phyloP scores from a whole-genome alignment of 2,797 vertebrate genomes.

The Poecilia gillii region DNA sequence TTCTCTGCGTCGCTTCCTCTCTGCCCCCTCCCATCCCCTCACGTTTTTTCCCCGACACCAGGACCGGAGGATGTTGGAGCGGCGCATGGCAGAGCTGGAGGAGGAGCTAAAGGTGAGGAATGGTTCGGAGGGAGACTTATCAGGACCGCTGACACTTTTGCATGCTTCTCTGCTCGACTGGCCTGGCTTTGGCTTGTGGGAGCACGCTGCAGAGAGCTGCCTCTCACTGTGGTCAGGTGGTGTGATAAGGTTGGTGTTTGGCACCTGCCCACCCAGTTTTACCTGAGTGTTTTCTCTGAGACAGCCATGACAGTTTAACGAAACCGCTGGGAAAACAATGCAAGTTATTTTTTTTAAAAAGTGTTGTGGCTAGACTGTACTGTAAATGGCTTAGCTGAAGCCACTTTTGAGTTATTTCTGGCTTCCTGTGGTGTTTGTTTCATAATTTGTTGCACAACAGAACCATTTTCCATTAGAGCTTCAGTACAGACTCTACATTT shows the following conservation, averaged over 20 bases:
- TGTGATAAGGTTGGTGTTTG: constrained; percentile 3
- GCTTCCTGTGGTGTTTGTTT: neutral
- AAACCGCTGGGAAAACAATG: neutral
- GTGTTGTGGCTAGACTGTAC: neutral
- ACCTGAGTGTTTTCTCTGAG: neutral
- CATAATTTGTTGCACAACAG: neutral
- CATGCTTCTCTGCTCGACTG: constrained; percentile 63
- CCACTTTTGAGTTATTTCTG: neutral
- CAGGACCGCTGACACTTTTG: constrained; percentile 52
- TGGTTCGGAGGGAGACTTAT: constrained; percentile 18
- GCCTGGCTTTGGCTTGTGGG: constrained; percentile 56
- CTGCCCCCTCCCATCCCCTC: constrained; percentile 8
- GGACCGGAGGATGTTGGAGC: constrained; percentile 85
- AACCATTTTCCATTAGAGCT: neutral
- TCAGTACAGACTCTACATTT: neutral
- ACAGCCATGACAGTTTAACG: neutral
- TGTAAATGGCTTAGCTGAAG: neutral
- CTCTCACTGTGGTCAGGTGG: constrained; percentile 6
- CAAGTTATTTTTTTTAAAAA: neutral
- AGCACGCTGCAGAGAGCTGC: constrained; percentile 8
- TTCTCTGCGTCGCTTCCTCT: constrained; percentile 22
- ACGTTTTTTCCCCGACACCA: constrained; percentile 51
- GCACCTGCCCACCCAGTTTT: neutral
- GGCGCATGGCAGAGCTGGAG: constrained; percentile 84
- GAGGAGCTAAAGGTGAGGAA: constrained; percentile 86